These are phyloP conservation scores for Drosophila lacertosa DNA, from an alignment of 1,140 invertebrate genomes.

Conservation along the genomic window DNA sequence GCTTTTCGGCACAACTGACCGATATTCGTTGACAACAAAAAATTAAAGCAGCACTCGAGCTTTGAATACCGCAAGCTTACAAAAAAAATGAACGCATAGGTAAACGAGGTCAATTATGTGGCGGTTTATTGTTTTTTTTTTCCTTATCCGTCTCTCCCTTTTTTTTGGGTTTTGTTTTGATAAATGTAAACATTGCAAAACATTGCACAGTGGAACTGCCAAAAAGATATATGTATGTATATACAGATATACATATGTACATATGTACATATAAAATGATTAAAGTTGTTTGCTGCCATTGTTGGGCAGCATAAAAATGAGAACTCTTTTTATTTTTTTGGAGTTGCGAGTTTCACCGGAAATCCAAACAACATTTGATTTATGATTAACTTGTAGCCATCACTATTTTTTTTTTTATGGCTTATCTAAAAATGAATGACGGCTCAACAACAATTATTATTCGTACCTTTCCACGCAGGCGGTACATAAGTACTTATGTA, in stretches of 20 bases:
- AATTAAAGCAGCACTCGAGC: conserved; percentile 50
- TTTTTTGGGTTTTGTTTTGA: conserved; percentile 28
- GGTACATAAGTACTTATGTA: conserved; percentile 9
- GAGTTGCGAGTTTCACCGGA: conserved; percentile 67
- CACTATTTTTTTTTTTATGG: conserved; percentile 67
- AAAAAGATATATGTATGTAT: not conserved
- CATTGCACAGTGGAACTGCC: conserved; percentile 9
- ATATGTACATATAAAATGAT: not conserved
- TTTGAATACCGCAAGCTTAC: conserved; percentile 28
- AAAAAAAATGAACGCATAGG: conserved; percentile 10
- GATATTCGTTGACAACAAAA: conserved; percentile 51
- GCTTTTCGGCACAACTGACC: conserved; percentile 25
- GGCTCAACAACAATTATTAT: conserved; percentile 39
- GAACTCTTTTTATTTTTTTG: conserved; percentile 32
- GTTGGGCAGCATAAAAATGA: conserved; percentile 18
- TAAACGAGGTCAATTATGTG: conserved; percentile 55
- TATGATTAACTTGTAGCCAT: conserved; percentile 66
- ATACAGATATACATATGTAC: too few relatives aligned
- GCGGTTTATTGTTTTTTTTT: conserved; percentile 27
- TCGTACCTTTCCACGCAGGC: not conserved
- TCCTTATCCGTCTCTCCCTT: too few relatives aligned
- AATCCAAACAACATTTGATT: conserved; percentile 78
- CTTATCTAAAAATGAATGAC: conserved; percentile 66
- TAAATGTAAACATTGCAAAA: conserved; percentile 43
- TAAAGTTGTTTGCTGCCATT: not conserved